Percentiles rank a stretch among this genome's conserved stretches.
Evolutionary conservation across 2,797 vertebrate species (phyloP).

Genomic region (Tenualosa ilisha): DNA sequence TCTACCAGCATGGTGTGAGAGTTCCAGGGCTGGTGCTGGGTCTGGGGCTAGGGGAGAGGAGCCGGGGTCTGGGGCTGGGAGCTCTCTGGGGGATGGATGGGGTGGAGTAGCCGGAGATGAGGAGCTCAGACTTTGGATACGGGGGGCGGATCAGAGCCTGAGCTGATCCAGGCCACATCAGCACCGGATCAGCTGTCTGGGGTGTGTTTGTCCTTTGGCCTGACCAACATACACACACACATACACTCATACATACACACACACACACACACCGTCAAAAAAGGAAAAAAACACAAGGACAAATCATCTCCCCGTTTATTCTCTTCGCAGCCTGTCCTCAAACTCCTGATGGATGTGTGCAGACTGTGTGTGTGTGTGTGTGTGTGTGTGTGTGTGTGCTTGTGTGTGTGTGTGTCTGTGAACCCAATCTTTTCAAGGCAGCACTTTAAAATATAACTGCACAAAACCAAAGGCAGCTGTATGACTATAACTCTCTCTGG

Average conservation of each 20-base stretch:
- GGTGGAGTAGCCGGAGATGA: not conserved
- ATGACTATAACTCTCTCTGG: constrained; percentile 56
- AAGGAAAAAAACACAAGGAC: constrained; percentile 6
- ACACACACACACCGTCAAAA: not conserved
- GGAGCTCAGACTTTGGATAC: not conserved
- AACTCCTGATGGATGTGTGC: not conserved
- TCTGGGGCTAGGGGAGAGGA: not conserved
- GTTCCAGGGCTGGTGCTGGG: not conserved
- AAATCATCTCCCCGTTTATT: constrained; percentile 1
- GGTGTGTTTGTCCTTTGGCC: not conserved
- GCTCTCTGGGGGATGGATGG: not conserved
- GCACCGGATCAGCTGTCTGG: not conserved
- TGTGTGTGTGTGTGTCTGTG: constrained; percentile 13
- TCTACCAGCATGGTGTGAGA: not conserved
- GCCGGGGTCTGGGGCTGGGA: not conserved
- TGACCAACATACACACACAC: constrained; percentile 10
- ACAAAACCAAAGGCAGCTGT: constrained; percentile 51
- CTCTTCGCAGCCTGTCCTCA: not conserved
- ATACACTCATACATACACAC: not conserved
- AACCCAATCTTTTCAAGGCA: constrained; percentile 4
- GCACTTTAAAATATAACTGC: constrained; percentile 50
- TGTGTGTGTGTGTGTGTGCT: not conserved
- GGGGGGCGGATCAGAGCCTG: too few species aligned
- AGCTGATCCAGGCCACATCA: not conserved
- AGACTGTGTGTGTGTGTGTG: constrained; percentile 4